A percentile compares a stretch with the other conserved stretches of the same genome.
These are phyloP conservation scores for Carassius gibelio DNA, from an alignment of 2,113 vertebrate species.

Conservation along the genomic window DNA sequence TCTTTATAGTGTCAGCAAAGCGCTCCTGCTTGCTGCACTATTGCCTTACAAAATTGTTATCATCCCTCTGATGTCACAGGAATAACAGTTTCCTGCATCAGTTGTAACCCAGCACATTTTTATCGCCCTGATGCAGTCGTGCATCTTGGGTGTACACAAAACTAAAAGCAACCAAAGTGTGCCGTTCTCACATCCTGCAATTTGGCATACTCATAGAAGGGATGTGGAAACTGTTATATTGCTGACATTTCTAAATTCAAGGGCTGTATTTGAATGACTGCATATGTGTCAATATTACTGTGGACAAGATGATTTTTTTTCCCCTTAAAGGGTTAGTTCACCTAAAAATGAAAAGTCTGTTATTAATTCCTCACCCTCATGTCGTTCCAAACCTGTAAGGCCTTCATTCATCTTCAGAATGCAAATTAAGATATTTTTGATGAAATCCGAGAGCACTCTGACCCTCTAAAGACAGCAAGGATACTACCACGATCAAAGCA, in stretches of 20 bases:
- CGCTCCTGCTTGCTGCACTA: conserved; percentile 41
- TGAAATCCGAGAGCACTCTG: no score
- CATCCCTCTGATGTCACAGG: conserved; percentile 53
- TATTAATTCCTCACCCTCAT: no score
- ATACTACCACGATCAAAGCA: no score
- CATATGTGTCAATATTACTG: not conserved
- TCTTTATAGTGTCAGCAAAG: conserved; percentile 69
- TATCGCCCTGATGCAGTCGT: conserved; percentile 20
- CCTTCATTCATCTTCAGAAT: no score
- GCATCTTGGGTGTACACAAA: conserved; percentile 21
- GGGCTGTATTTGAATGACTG: not conserved
- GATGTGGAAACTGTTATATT: not conserved
- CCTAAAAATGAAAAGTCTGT: no score
- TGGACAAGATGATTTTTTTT: not conserved
- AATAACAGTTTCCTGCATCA: conserved; percentile 31
- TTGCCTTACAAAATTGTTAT: conserved; percentile 44
- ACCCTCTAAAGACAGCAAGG: no score
- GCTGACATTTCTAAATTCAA: conserved; percentile 19
- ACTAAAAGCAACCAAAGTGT: not conserved
- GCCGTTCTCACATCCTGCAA: not conserved
- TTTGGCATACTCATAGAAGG: not conserved
- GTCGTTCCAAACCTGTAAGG: no score
- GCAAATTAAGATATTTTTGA: no score
- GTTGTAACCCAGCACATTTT: conserved; percentile 25
- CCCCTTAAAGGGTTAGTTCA: no score